Conservation (phyloP, 2,888 invertebrate species). For the Philopedon plagiatum region DNA sequence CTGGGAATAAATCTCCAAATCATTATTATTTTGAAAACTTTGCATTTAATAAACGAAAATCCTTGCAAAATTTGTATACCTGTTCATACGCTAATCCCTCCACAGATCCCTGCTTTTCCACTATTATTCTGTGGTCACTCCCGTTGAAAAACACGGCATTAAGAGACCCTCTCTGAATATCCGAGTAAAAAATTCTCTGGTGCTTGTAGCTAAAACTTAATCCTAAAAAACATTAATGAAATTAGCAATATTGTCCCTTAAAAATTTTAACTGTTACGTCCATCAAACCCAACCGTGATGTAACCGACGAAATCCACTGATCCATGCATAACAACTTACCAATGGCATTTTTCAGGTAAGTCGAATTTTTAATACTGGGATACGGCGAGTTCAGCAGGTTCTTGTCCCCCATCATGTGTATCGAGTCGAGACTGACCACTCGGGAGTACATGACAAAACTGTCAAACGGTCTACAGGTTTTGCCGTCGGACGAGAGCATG, state of each 20-base stretch:
- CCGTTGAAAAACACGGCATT: slow-evolving; percentile 88
- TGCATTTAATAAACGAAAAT: no score
- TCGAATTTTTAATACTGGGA: slow-evolving; percentile 79
- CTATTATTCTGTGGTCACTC: slow-evolving; percentile 77
- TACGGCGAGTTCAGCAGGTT: slow-evolving; percentile 84
- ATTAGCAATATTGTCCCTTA: neutral
- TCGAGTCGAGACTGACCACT: slow-evolving; percentile 85
- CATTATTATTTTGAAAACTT: no score
- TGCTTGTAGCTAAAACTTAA: slow-evolving; percentile 83
- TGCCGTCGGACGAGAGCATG: slow-evolving; percentile 76
- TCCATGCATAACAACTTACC: slow-evolving; percentile 63
- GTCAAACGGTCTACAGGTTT: slow-evolving; percentile 81
- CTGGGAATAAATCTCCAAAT: no score
- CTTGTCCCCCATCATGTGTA: slow-evolving; percentile 82
- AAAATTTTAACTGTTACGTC: no score
- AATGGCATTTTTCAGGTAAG: slow-evolving; percentile 87
- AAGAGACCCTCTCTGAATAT: slow-evolving; percentile 89
- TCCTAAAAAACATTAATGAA: slow-evolving; percentile 60
- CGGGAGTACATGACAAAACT: slow-evolving; percentile 89
- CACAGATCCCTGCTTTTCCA: slow-evolving; percentile 85
- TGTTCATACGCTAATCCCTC: slow-evolving; percentile 89
- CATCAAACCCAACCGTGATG: no score
- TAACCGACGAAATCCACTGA: neutral
- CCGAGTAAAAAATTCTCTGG: slow-evolving; percentile 86
- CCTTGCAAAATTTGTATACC: no score